These are phyloP conservation scores for Suricata suricatta DNA, from an alignment of 2,113 vertebrate genomes.

Conservation along the genomic window DNA sequence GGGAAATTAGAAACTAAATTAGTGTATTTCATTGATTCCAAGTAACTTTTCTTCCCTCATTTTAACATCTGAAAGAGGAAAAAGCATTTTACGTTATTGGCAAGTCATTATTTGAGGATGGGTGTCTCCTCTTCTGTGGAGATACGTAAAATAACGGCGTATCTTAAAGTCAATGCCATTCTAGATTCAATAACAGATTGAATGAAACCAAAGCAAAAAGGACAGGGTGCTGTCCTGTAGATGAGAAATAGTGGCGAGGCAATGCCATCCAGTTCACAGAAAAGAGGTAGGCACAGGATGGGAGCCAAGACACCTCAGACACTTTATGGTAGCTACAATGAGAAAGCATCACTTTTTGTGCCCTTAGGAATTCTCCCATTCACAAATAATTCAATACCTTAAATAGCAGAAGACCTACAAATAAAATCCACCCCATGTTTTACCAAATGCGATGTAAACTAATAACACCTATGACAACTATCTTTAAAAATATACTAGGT, in stretches of 20 bases:
- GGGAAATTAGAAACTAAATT: background rate
- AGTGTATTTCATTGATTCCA: background rate
- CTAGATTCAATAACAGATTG: background rate
- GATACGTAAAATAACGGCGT: background rate
- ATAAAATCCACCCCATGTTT: background rate
- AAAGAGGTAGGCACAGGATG: accelerated
- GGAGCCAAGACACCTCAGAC: background rate
- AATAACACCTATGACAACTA: background rate
- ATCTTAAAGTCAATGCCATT: background rate
- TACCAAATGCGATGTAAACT: background rate
- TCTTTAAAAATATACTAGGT: slow-evolving; percentile 15
- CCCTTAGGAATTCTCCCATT: background rate
- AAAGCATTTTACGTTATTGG: background rate
- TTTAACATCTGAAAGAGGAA: background rate
- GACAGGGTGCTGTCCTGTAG: background rate
- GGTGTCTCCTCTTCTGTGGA: background rate
- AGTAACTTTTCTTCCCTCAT: background rate
- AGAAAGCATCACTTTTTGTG: background rate
- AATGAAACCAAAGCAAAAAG: background rate
- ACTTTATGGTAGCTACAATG: background rate
- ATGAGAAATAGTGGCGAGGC: background rate
- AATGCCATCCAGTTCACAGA: background rate
- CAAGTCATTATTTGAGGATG: background rate
- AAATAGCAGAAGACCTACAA: slow-evolving; percentile 8
- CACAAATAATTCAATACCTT: slow-evolving; percentile 22